Conservation (phyloP, 2,797 vertebrate genomes). For the Ceryle rudis region DNA sequence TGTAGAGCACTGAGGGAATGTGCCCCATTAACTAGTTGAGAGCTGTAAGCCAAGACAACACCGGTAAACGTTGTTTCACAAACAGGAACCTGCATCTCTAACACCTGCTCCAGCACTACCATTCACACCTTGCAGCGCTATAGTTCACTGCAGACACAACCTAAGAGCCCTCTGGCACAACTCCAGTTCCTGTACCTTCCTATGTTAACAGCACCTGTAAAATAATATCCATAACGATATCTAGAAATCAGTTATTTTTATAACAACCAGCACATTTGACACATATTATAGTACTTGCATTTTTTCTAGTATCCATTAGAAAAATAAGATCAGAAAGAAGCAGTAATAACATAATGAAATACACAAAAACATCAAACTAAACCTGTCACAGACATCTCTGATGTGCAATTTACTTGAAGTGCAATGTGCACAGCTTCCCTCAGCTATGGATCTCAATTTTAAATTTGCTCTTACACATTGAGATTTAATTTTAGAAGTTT, state of each 20-base stretch:
- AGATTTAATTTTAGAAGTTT: neutral
- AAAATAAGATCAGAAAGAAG: neutral
- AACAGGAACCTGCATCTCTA: neutral
- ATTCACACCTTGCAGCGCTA: neutral
- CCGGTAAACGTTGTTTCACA: neutral
- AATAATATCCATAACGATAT: neutral
- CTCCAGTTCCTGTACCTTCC: neutral
- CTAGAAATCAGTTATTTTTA: neutral
- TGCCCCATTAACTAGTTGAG: slow-evolving; percentile 66
- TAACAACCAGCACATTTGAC: neutral
- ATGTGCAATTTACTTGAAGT: neutral
- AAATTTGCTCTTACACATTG: neutral
- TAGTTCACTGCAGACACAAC: neutral
- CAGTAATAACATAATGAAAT: slow-evolving; percentile 8
- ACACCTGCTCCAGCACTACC: neutral
- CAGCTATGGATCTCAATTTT: neutral
- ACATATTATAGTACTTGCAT: neutral
- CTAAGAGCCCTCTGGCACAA: neutral
- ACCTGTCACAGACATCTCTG: slow-evolving; percentile 5
- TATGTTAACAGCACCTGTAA: neutral
- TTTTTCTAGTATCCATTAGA: slow-evolving; percentile 8
- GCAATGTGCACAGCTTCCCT: neutral
- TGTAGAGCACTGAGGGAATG: slow-evolving; percentile 37
- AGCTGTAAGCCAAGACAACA: neutral
- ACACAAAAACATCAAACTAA: neutral